Percentiles rank a stretch among this genome's conserved stretches.
Evolutionary conservation across 2,888 invertebrate genomes (phyloP).

Genomic region (Eumerus sabulonum): DNA sequence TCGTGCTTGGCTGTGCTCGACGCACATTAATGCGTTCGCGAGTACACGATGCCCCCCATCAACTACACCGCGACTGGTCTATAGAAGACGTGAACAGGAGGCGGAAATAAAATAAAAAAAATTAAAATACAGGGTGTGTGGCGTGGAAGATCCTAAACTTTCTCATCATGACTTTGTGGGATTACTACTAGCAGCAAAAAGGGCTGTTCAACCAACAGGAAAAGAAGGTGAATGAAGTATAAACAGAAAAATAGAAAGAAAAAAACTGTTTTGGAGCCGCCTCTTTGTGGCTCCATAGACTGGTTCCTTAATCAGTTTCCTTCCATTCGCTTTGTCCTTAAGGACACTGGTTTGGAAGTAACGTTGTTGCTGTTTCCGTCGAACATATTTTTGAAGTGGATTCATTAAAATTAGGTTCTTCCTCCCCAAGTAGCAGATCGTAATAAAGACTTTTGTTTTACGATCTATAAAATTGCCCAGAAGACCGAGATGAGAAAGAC

Average conservation of each 20-base stretch:
- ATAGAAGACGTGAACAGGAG: constrained; percentile 3
- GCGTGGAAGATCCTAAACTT: constrained; percentile 38
- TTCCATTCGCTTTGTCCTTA: not conserved
- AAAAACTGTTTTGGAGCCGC: no score
- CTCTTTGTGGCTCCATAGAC: constrained; percentile 29
- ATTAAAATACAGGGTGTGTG: constrained; percentile 21
- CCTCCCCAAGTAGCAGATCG: constrained; percentile 32
- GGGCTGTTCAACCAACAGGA: constrained; percentile 14
- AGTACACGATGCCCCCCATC: not conserved
- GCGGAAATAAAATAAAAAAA: constrained; percentile 10
- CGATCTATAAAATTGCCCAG: constrained; percentile 53
- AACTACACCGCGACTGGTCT: constrained; percentile 16
- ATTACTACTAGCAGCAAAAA: constrained; percentile 1
- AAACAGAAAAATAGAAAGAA: no score
- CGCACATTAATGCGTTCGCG: constrained; percentile 52
- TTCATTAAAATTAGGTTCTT: constrained; percentile 34
- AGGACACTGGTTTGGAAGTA: no score
- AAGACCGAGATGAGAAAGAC: constrained; percentile 21
- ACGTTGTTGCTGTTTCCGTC: constrained; percentile 40
- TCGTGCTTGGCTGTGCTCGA: no score
- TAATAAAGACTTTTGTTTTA: constrained; percentile 45
- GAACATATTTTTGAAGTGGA: constrained; percentile 26
- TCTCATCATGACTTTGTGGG: constrained; percentile 54
- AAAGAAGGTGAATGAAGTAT: not conserved
- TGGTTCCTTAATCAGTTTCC: constrained; percentile 62